Evolutionary conservation across 1,140 invertebrate species (phyloP), one percentile per base, ranked within the genome.

Genomic region (Aphis gossypii): DNA sequence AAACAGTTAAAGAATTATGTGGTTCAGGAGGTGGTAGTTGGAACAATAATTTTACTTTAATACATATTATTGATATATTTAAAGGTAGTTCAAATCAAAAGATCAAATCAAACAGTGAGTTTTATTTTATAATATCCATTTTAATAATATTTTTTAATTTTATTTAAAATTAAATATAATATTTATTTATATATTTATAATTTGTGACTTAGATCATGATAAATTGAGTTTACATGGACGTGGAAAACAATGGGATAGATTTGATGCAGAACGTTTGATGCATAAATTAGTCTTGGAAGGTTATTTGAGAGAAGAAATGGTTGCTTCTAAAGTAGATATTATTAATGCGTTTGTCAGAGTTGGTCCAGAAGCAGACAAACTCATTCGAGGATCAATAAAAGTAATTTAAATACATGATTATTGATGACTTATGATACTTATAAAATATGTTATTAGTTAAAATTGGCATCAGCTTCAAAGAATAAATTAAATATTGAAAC

Each of bases 21-120:
- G 94, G 95, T 44, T 44, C 93, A 7, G 21, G 35, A 21, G 84
- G n/a, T 86, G 48, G 94, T 86, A 51, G 94, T 20, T 94, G 94
- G 93, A 95, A 95, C 76, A 95, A 95, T 44, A 96, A 96, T 94
- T 97, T 97, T 94, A 99, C 98, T 18, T 95, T 98, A 35, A 95
- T 97, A 84, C 97, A 98, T 95, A 96, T 99, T 88, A 96, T 97
- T n/a, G 98, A 99, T 94, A 96, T 98, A 56, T 97, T 98, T 89
- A 98, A 97, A 95, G 98, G 98, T 91, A 96, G 96, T 83, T 96
- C 96, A 95, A 95, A 96, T 6, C 97, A 97, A 94, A 97, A 98
- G 95, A 96, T 97, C 35, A 94, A 96, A 90, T 95, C 96, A 18
- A 94, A 94, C 93, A 96, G 96, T 96, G 8, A 86, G 76, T 54